phyloP scores from a whole-genome alignment of 2,888 invertebrate species.

The Branchipolynoe longqiensis region DNA sequence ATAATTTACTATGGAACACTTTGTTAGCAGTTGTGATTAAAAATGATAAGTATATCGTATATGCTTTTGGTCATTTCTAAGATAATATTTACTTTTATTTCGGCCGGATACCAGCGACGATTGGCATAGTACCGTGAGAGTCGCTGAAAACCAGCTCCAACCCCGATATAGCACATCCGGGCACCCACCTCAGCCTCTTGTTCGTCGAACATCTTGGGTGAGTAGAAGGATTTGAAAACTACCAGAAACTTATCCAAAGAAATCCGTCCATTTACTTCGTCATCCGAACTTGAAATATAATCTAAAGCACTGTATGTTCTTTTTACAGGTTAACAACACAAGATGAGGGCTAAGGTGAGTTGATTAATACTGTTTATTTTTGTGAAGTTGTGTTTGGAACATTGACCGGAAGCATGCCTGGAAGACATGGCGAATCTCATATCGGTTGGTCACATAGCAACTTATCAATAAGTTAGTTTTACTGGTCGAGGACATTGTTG shows the following conservation, averaged over 20 bases:
- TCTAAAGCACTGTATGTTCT: conserved; percentile 52
- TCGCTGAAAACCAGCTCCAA: not conserved
- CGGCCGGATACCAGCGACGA: not conserved
- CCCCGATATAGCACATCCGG: conserved; percentile 13
- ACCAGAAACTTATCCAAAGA: conserved; percentile 60
- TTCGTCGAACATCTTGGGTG: conserved; percentile 61
- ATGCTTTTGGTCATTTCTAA: no score
- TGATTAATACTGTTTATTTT: conserved; percentile 8
- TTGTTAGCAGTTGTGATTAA: no score
- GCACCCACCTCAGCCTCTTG: conserved; percentile 63
- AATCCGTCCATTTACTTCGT: conserved; percentile 61
- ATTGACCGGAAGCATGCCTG: conserved; percentile 50
- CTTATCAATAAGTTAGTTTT: no score
- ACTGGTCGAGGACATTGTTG: no score
- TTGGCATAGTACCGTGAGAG: not conserved
- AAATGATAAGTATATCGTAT: no score
- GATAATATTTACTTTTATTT: no score
- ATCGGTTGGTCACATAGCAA: no score
- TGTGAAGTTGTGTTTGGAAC: conserved; percentile 8
- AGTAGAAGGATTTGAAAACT: conserved; percentile 60
- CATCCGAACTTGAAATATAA: conserved; percentile 46
- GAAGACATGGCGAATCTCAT: no score
- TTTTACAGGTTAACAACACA: conserved; percentile 69
- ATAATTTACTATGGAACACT: no score
- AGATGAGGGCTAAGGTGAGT: conserved; percentile 76